Evolutionary conservation across 1,140 invertebrate genomes (phyloP).

Genomic region (Lamellibrachia luymesi): DNA sequence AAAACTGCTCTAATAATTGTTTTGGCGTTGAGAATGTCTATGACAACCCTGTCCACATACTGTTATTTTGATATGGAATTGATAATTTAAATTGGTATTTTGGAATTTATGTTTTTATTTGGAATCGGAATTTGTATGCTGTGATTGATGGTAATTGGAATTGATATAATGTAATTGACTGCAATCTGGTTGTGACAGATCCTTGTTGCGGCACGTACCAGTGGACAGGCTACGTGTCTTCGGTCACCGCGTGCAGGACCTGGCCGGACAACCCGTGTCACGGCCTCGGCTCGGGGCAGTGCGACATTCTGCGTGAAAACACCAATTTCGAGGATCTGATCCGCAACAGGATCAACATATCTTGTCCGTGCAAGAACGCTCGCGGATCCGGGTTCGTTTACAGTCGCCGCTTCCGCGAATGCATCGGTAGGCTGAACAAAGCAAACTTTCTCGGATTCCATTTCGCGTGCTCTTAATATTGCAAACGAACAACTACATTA

Average conservation of each 20-base stretch:
- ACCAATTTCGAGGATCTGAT: constrained; percentile 33
- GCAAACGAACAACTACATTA: not conserved
- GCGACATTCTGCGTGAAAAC: constrained; percentile 24
- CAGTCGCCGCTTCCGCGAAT: constrained; percentile 35
- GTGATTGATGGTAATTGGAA: no score
- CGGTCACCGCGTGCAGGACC: not conserved
- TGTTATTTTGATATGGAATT: no score
- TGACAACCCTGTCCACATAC: no score
- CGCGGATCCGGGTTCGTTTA: constrained; percentile 33
- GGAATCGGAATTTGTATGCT: no score
- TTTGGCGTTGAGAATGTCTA: no score
- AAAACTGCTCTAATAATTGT: no score
- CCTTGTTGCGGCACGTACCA: not conserved
- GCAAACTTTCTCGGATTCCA: not conserved
- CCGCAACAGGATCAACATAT: constrained; percentile 36
- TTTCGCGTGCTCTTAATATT: not conserved
- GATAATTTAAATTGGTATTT: no score
- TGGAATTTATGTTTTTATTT: no score
- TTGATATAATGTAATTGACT: no score
- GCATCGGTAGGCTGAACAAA: constrained; percentile 26
- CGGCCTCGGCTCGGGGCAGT: constrained; percentile 28
- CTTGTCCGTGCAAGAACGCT: constrained; percentile 33
- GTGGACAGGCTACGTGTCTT: not conserved
- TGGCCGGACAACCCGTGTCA: constrained; percentile 33
- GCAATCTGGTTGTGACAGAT: not conserved